Base-by-base conservation (phyloP, 1,140 invertebrate species). In the Campoletis sonorensis region DNA sequence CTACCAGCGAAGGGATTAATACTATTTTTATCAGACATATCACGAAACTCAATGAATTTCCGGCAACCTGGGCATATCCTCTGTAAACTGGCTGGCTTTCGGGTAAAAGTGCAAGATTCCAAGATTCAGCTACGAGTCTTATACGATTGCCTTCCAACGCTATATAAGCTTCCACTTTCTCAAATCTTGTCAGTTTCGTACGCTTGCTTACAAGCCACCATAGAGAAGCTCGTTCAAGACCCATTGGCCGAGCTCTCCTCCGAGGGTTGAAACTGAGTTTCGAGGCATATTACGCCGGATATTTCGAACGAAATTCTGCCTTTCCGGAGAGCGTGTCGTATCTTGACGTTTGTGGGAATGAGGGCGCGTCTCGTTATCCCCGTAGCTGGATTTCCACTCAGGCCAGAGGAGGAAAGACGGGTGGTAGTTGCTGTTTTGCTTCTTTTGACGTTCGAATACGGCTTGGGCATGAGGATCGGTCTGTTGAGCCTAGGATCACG, bases 241-340 rank as follows among this genome's bases (percentile, higher is more conserved):
- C 27, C 21, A 21, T 8, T 54, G 51, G 51, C 51, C n/a, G 8
- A 18, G 51, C 51, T n/a, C 26, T n/a, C 26, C 18, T 27, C 1
- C 27, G 23, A 64, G 61, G 61, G 61, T 64, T 27, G 54, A 77
- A 77, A 61, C 0, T 30, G 54, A 61, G 30, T 37, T 77, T 77
- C 30, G 54, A 77, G 54, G 54, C 40, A 13, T 45, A 58, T n/a
- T 58, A 54, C 51, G 26, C 73, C 54, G 73, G 73, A 77, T 61
- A 77, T 77, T 77, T 64, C 73, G 27, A 61, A 58, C 61, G 73
- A 77, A 77, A 64, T 77, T 77, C 73, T 64, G 51, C 16, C 49
- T 27, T 30, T 71, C 21, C 23, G 11, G 16, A 37, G 33, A 18
- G 40, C 40, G 40, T 23, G 61, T 64, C 10, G 30, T 33, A 70